phyloP scores from a whole-genome alignment of 2,888 invertebrate species.

The Dryobotodes eremita region DNA sequence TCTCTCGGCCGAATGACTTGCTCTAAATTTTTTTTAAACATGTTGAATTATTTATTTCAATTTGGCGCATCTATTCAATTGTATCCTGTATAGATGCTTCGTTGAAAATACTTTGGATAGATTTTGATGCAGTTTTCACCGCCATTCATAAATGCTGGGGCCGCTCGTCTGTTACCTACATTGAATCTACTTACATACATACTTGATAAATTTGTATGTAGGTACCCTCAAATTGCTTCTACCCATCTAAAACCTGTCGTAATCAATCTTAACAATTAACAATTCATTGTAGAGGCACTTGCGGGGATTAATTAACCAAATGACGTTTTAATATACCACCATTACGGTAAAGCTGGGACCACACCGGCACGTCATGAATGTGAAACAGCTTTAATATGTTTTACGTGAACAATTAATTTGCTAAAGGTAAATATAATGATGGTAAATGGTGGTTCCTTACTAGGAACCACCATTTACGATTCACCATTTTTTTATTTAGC shows the following conservation, averaged over 20 bases:
- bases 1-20: no score
- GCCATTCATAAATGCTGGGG: background rate
- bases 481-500: no score
- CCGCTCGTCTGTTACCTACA: background rate
- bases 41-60: no score
- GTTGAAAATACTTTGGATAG: background rate
- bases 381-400: conserved; percentile 6
- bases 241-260: conserved; percentile 16
- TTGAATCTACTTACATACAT: no score
- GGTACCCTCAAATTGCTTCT: conserved; percentile 8
- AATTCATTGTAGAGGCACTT: conserved; percentile 23
- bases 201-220: conserved; percentile 9
- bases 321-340: conserved; percentile 51
- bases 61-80: no score
- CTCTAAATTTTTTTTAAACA: no score
- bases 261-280: conserved; percentile 40
- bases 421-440: conserved; percentile 1
- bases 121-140: background rate
- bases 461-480: no score
- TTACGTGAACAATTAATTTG: conserved; percentile 22
- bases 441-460: background rate
- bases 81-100: no score
- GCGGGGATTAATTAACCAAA: conserved; percentile 56
- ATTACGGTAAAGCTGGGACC: conserved; percentile 35
- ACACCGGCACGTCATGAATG: conserved; percentile 1